Conservation (phyloP, 2,797 vertebrate genomes). For the Neoniphon sammara region DNA sequence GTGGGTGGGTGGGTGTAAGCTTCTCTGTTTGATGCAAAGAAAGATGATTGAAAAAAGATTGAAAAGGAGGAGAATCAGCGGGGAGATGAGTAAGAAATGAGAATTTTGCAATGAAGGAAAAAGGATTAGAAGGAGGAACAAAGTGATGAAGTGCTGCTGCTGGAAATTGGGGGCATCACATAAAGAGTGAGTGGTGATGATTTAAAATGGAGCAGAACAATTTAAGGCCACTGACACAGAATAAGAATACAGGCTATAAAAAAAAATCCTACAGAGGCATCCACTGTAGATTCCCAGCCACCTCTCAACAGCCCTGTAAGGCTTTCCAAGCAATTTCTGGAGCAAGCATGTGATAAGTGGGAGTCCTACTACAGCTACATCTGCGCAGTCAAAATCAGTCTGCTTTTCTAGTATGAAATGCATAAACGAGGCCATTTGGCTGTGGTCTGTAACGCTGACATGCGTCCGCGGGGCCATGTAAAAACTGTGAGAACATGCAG, state of each 20-base stretch:
- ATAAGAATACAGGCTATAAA: not conserved
- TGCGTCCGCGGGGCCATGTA: conserved; percentile 29
- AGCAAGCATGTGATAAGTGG: conserved; percentile 48
- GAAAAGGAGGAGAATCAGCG: conserved; percentile 13
- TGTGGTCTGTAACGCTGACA: not conserved
- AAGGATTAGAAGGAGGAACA: not conserved
- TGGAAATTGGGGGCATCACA: not conserved
- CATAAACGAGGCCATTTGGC: conserved; percentile 55
- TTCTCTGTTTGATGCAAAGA: conserved; percentile 18
- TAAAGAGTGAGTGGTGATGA: not conserved
- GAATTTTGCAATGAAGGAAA: conserved; percentile 9
- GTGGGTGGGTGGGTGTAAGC: not conserved
- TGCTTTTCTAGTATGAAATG: conserved; percentile 49
- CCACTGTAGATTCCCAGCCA: not conserved
- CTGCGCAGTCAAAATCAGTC: conserved; percentile 51
- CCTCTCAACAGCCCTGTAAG: not conserved
- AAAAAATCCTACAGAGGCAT: too few species aligned
- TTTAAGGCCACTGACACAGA: conserved; percentile 3
- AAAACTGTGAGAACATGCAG: conserved; percentile 55
- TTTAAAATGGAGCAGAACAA: too few species aligned
- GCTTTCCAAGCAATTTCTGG: conserved; percentile 12
- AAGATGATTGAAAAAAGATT: conserved; percentile 9
- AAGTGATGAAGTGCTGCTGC: not conserved
- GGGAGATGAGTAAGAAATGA: conserved; percentile 16
- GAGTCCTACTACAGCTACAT: conserved; percentile 48